phyloP scores from a whole-genome alignment of 2,797 vertebrate genomes.

The Dipus sagitta region DNA sequence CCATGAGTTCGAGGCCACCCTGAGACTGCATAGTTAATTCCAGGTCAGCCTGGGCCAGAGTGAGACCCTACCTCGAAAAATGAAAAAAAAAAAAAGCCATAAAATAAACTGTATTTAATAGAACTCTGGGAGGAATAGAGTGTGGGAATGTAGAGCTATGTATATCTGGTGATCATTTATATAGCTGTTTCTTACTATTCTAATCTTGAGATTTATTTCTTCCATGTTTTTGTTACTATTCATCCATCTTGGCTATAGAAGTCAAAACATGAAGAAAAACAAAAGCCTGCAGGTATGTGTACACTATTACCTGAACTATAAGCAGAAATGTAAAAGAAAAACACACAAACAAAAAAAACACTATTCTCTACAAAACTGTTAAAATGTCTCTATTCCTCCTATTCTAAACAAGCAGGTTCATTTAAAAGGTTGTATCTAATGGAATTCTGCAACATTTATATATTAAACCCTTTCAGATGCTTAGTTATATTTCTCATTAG shows the following conservation, averaged over 20 bases:
- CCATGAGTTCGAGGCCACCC: no score
- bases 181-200: conserved; percentile 10
- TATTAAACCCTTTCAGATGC: background rate
- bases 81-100: no score
- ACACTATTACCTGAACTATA: background rate
- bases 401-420: background rate
- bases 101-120: background rate
- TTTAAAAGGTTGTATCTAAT: background rate
- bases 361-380: background rate
- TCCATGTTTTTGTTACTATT: background rate
- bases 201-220: conserved; percentile 32
- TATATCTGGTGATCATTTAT: background rate
- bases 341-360: no score
- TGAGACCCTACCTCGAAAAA: no score
- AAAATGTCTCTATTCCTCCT: background rate
- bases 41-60: no score
- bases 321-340: background rate
- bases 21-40: no score
- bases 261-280: background rate
- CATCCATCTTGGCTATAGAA: background rate
- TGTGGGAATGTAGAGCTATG: fast-evolving
- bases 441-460: background rate
- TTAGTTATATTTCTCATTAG: conserved; percentile 32
- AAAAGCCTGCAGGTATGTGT: background rate
- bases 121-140: fast-evolving